These are phyloP conservation scores for Trichoplusia ni DNA, from an alignment of 1,140 invertebrate species.

Conservation along the genomic window DNA sequence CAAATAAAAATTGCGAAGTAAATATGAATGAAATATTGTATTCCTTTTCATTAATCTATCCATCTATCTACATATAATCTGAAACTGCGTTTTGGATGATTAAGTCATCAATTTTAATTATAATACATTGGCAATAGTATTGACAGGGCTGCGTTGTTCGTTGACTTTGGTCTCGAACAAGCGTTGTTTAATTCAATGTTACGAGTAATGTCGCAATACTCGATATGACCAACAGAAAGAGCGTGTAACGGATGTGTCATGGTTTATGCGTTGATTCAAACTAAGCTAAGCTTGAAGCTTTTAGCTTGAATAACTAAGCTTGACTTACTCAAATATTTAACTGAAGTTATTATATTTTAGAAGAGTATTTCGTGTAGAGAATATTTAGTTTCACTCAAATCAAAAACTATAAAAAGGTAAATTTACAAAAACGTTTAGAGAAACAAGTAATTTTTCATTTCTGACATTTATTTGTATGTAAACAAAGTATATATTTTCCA, in stretches of 20 bases:
- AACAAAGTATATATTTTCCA: no score
- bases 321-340: no score
- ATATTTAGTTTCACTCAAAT: no score
- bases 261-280: background rate
- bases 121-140: slow-evolving; percentile 20
- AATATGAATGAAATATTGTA: slow-evolving; percentile 64
- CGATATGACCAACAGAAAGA: background rate
- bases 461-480: no score
- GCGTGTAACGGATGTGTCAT: background rate
- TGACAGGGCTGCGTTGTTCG: slow-evolving; percentile 11
- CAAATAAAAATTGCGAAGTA: slow-evolving; percentile 65
- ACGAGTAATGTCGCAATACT: slow-evolving; percentile 1
- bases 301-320: no score
- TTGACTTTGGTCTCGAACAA: background rate
- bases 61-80: slow-evolving; percentile 58
- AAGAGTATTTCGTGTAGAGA: no score
- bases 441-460: no score
- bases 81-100: slow-evolving; percentile 42
- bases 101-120: slow-evolving; percentile 70
- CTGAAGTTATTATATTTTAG: no score
- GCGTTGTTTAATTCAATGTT: slow-evolving; percentile 11
- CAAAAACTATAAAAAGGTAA: no score
- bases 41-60: slow-evolving; percentile 54
- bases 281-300: no score
- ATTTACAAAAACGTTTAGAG: no score